phyloP scores from a whole-genome alignment of 2,888 invertebrate species.

The Acleris sparsana region DNA sequence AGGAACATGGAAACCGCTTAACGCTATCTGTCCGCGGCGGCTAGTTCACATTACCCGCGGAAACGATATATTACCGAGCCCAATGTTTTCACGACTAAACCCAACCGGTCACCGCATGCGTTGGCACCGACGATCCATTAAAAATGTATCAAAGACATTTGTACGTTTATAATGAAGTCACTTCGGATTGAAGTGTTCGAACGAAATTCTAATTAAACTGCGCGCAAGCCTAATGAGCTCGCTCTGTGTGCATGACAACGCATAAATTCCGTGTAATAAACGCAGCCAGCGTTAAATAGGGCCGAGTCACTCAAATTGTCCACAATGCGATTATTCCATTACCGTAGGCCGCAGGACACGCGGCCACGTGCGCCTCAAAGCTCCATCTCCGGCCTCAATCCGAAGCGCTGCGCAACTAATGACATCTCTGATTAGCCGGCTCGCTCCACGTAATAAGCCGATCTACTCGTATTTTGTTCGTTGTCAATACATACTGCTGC shows the following conservation, averaged over 20 bases:
- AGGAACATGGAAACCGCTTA: constrained; percentile 51
- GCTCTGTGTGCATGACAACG: constrained; percentile 72
- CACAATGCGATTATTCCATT: constrained; percentile 80
- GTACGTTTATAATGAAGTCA: no score
- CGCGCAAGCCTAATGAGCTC: constrained; percentile 71
- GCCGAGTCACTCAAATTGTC: constrained; percentile 76
- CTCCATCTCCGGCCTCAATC: constrained; percentile 15
- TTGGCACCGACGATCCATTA: constrained; percentile 3
- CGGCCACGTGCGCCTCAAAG: constrained; percentile 26
- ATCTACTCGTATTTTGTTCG: constrained; percentile 11
- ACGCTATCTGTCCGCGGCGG: constrained; percentile 55
- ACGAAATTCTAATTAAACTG: constrained; percentile 74
- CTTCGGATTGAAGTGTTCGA: constrained; percentile 48
- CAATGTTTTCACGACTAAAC: constrained; percentile 61
- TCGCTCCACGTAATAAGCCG: constrained; percentile 19
- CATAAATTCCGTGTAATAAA: constrained; percentile 79
- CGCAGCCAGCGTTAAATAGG: constrained; percentile 74
- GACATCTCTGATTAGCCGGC: constrained; percentile 31
- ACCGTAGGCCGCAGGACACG: constrained; percentile 58
- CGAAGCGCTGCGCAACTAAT: constrained; percentile 24
- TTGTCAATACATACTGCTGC: constrained; percentile 28
- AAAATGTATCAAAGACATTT: constrained; percentile 2
- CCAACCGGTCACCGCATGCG: constrained; percentile 51
- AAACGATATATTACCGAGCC: constrained; percentile 67
- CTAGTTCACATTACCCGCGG: constrained; percentile 72